Evolutionary conservation across 2,797 vertebrate species (phyloP), one percentile per base, ranked within the genome.

Genomic region (Sorex maritimensis): DNA sequence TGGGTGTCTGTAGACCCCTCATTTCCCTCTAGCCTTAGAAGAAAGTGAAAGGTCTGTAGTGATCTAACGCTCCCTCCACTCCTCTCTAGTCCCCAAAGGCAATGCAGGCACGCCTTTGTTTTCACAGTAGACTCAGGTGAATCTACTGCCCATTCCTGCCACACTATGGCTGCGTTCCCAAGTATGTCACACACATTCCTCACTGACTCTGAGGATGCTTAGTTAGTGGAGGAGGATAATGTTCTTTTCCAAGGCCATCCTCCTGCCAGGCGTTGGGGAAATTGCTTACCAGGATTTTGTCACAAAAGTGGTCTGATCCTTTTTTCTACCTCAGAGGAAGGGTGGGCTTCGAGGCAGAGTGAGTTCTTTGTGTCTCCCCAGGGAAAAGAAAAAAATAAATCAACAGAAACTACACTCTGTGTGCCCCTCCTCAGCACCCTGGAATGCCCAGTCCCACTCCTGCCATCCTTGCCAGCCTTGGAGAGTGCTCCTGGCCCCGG

Each of bases 371-470:
- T 90, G 41, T 94, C 79, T 83, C 61, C 74, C 82, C 63, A 13
- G n/a, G 74, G 77, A 93, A 92, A 90, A 86, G 9, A 21, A 26
- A 86, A 93, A 86, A 93, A 87, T 14, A 90, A 91, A 81, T 81
- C 72, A 83, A 78, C 73, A 93, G 77, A 81, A 63, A n/a, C 71
- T 93, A 23, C 61, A 30, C 82, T 86, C 79, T 74, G 7, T 17
- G 14, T 34, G 65, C 58, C 91, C 85, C 88, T 94, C 44, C 91
- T 96, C 58, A 91, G 74, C 74, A 88, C 86, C 71, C 34, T 73
- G 92, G 95, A 96, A 95, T 95, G 92, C 41, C 82, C 74, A 95
- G 28, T 91, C 94, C 93, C 93, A 80, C 93, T 95, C 93, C 85
- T 13, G 67, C 90, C 41, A 84, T 68, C 2, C 41, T 83, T 84